A percentile compares a stretch with the other conserved stretches of the same genome.
Conservation (phyloP, 1,140 invertebrate species). For the Cydia splendana region DNA sequence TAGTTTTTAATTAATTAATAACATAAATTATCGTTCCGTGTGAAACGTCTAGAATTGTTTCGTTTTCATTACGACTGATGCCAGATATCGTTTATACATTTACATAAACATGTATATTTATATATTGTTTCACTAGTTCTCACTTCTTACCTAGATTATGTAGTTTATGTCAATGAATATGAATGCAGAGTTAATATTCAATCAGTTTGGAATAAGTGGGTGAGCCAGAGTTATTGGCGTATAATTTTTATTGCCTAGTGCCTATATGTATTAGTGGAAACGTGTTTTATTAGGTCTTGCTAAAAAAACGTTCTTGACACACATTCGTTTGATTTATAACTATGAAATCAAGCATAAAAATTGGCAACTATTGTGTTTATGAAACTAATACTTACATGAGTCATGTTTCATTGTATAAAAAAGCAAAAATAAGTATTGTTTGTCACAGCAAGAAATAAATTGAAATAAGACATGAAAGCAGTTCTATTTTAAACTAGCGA, state of each 20-base stretch:
- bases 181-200: conserved; percentile 10
- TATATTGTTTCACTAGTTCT: conserved; percentile 1
- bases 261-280: neutral
- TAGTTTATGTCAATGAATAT: conserved; percentile 17
- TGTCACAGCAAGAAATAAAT: no score
- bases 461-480: no score
- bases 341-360: no score
- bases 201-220: neutral
- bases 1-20: no score
- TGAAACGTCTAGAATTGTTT: neutral
- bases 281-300: neutral
- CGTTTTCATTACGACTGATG: neutral
- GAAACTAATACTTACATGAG: neutral
- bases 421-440: neutral
- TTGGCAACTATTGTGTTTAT: no score
- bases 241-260: conserved; percentile 5
- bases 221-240: conserved; percentile 9
- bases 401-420: neutral
- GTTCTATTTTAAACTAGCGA: no score
- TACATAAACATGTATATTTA: conserved; percentile 18
- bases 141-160: conserved; percentile 12
- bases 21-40: neutral
- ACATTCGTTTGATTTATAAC: neutral
- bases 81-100: neutral
- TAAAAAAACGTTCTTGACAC: conserved; percentile 9